Evolutionary conservation across 53 echinoderm and acorn worm genomes (phyloP), one percentile per base, ranked within the genome.

Genomic region (Mesocentrotus franciscanus): DNA sequence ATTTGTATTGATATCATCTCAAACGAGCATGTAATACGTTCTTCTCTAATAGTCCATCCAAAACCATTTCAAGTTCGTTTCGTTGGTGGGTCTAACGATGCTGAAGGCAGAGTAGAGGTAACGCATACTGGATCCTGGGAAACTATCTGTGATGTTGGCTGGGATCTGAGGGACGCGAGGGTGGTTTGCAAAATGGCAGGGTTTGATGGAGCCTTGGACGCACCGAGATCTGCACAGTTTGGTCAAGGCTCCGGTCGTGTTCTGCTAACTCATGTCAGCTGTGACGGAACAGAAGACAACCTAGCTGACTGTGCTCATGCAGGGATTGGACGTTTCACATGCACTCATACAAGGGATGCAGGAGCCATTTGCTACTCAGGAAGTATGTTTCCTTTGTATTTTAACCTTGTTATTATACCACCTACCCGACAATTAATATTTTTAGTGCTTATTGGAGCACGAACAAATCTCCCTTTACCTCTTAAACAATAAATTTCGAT

Each of bases 231-330:
- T 22, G 70, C 93, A 27, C 16, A 81, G 29, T 95, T 92, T 92
- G 90, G 90, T 14, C 76, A 60, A 16, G 96, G 96, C 14, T 93
- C 89, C 29, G 96, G 96, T 58, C 58, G 56, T 8, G 66, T 93
- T 24, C 57, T 62, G 12, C 89, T 96, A 4, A 61, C 75, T 4
- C 10, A 83, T 13, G 78, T 96, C 5, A n/a, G 8, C 0, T 96
- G 96, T 59, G 17, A 34, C 0, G 96, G 96, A 29, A 70, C 61
- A 4, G 96, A 96, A 85, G 56, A 30, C 68, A 55, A 56, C 17
- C 30, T 96, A 27, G 87, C 78, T 17, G 64, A 93, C 49, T 96
- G 96, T 59, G 36, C 79, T 18, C 79, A 79, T 79, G 16, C 17
- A 36, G 79, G 79, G 10, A 79, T 42, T 36, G 20, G 79, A 15